Evolutionary conservation across 1,140 invertebrate genomes (phyloP).

Genomic region (Diplogasteroides magnus): DNA sequence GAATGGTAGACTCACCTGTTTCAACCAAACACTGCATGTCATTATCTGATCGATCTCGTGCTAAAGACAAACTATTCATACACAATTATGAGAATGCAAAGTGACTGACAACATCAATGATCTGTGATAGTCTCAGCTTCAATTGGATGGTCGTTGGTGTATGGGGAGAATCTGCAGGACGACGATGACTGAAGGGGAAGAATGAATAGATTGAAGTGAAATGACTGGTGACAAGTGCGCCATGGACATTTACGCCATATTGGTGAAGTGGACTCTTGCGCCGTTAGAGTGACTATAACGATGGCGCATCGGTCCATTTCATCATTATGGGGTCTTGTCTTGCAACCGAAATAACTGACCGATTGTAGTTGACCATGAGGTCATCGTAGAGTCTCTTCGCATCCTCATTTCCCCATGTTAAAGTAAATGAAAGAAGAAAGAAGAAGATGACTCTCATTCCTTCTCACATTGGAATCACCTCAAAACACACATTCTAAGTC

Average conservation of each 20-base stretch:
- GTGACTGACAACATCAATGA: conserved; percentile 82
- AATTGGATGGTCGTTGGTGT: conserved; percentile 87
- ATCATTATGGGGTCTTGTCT: too few species aligned
- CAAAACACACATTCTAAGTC: background rate
- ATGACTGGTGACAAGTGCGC: too few species aligned
- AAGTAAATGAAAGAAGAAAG: conserved; percentile 2
- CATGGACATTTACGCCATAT: too few species aligned
- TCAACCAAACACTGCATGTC: conserved; percentile 88
- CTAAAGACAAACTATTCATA: conserved; percentile 58
- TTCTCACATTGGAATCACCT: too few species aligned
- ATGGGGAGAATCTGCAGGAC: conserved; percentile 81
- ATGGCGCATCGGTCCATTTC: too few species aligned
- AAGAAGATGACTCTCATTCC: too few species aligned
- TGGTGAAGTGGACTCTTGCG: too few species aligned
- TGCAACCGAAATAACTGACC: conserved; percentile 58
- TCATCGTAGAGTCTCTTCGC: conserved; percentile 64
- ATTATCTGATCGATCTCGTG: conserved; percentile 92
- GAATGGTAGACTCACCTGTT: conserved; percentile 62
- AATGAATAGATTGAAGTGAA: too few species aligned
- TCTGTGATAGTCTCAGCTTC: conserved; percentile 81
- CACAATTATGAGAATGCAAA: too few species aligned
- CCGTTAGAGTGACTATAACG: too few species aligned
- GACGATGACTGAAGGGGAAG: background rate
- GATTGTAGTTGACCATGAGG: conserved; percentile 89
- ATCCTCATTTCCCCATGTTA: conserved; percentile 40